Evolutionary conservation across 2,797 vertebrate genomes (phyloP).

Genomic region (Hydrocynus forskahlii): DNA sequence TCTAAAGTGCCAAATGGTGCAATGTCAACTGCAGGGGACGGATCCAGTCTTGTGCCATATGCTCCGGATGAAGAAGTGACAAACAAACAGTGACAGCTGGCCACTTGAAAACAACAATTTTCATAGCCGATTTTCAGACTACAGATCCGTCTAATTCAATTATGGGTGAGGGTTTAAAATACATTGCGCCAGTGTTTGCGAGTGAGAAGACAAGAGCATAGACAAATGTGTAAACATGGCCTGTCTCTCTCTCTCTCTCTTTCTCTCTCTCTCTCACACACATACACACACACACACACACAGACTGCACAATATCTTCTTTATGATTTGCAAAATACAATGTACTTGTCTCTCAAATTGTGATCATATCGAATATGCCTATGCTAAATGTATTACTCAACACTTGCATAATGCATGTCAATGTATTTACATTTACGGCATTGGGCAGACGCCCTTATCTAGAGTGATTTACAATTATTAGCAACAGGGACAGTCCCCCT

Average conservation of each 20-base stretch:
- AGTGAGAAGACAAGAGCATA: not conserved
- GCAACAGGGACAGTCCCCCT: too few relatives aligned
- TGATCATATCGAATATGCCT: too few relatives aligned
- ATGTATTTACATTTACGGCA: too few relatives aligned
- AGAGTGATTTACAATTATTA: too few relatives aligned
- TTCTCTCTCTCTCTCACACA: too few relatives aligned
- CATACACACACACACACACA: conserved; percentile 1
- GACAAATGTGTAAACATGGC: not conserved
- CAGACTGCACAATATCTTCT: too few relatives aligned
- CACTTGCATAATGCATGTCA: too few relatives aligned
- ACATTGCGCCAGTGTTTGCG: not conserved
- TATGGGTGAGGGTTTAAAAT: conserved; percentile 41
- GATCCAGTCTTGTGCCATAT: conserved; percentile 57
- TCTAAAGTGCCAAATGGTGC: conserved; percentile 60
- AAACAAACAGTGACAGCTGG: conserved; percentile 63
- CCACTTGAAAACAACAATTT: conserved; percentile 57
- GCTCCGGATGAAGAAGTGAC: conserved; percentile 52
- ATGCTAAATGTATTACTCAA: too few relatives aligned
- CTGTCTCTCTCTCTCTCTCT: too few relatives aligned
- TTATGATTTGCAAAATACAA: too few relatives aligned
- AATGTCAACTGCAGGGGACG: conserved; percentile 63
- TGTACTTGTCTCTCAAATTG: too few relatives aligned
- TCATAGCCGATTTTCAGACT: conserved; percentile 39
- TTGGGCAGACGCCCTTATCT: too few relatives aligned
- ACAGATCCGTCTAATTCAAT: conserved; percentile 55